Evolutionary conservation across 2,797 vertebrate genomes (phyloP).

Genomic region (Chloroceryle inda): DNA sequence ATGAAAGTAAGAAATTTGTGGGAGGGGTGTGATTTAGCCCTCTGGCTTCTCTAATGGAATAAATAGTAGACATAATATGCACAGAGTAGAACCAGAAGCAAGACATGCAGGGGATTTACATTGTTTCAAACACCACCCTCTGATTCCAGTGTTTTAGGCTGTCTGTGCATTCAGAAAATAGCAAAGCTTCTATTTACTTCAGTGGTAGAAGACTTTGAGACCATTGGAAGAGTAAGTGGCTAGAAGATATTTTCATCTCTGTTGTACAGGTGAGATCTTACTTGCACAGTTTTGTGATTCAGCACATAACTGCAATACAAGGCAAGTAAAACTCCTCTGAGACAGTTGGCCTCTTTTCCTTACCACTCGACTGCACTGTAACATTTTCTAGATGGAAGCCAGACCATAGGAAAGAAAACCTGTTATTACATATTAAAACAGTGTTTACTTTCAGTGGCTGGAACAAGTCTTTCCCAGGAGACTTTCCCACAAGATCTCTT

Average conservation of each 20-base stretch:
- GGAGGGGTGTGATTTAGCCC: not conserved
- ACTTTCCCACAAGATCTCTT: not conserved
- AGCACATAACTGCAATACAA: not conserved
- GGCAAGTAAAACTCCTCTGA: not conserved
- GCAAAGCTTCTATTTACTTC: not conserved
- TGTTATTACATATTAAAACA: slow-evolving; percentile 12
- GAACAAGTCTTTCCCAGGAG: slow-evolving; percentile 29
- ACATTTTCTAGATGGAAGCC: not conserved
- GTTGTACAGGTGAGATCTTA: not conserved
- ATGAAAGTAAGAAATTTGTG: not conserved
- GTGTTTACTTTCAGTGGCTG: slow-evolving; percentile 17
- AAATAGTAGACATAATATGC: not conserved
- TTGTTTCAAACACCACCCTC: not conserved
- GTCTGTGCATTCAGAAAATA: not conserved
- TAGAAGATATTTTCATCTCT: not conserved
- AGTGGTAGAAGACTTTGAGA: not conserved
- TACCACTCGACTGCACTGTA: not conserved
- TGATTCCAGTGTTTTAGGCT: not conserved
- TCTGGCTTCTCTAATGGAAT: not conserved
- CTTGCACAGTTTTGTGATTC: not conserved
- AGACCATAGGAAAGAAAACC: slow-evolving; percentile 24
- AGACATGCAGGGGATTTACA: accelerated
- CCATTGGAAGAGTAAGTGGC: not conserved
- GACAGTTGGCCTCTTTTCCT: not conserved
- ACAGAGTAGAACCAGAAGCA: not conserved